Evolutionary conservation across 2,888 invertebrate genomes (phyloP), one percentile per base, ranked within the genome.

Genomic region (Barypeithes pellucidus): DNA sequence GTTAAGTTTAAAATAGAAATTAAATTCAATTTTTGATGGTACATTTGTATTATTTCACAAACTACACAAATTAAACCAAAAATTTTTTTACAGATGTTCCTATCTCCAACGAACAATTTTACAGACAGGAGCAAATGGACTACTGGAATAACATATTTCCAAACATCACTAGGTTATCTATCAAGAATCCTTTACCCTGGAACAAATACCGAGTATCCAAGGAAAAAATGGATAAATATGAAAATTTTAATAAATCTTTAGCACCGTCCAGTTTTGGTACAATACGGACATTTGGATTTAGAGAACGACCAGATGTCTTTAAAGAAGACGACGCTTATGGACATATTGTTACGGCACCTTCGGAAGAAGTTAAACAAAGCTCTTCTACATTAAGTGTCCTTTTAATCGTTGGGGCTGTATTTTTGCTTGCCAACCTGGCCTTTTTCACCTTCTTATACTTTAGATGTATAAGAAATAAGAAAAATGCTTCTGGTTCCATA

Each of bases 81-180:
- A 0, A 9, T 22, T 24, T 43, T 22, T 73, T 86, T 85, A 16
- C 87, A 94, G 96, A 93, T 71, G 91, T 93, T 77, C 94, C 95
- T 2, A 94, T 95, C 0, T 89, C 88, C 45, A 88, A 93, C 45
- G 91, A 91, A 70, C 90, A 91, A 74, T 91, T 92, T 78, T 97
- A 96, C 85, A 89, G 96, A 45, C 89, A 91, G 5, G 91, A 91
- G 76, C 93, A 93, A 81, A 92, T 95, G 81, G 91, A 90, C 54
- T 95, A 94, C 82, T 97, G 97, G 97, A 92, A 94, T 77, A 91
- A 95, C 67, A 90, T 91, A 45, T 88, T 97, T 59, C 96, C 96
- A 0, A 90, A 91, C 77, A 90, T 93, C 78, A 88, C 92, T 80
- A 90, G 33, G 14, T 22, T 65, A 11, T 24, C 75, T 61, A 16